These are phyloP conservation scores for Rostratula benghalensis DNA, from an alignment of 2,113 vertebrate genomes.

Conservation along the genomic window DNA sequence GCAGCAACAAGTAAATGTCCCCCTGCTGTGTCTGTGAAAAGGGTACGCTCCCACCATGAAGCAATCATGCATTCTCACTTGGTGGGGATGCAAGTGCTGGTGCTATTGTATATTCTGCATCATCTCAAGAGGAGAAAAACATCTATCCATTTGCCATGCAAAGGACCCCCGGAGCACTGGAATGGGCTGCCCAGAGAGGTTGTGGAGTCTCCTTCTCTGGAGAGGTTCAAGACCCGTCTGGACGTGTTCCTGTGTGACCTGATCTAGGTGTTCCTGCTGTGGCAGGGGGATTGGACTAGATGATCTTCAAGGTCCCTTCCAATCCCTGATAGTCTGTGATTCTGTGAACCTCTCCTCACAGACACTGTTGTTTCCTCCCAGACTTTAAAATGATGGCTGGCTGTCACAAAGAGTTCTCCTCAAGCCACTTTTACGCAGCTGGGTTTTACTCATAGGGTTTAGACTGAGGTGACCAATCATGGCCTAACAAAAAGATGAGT, in stretches of 20 bases:
- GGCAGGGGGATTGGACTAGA: too few species aligned
- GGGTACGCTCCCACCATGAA: background rate
- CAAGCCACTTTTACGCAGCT: slow-evolving; percentile 33
- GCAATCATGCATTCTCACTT: background rate
- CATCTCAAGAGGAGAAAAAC: slow-evolving; percentile 13
- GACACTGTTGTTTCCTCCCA: background rate
- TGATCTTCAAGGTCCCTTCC: too few species aligned
- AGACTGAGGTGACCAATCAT: slow-evolving; percentile 52
- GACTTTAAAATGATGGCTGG: slow-evolving; percentile 66
- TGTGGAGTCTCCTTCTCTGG: too few species aligned
- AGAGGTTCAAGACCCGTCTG: too few species aligned
- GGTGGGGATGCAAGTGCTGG: background rate
- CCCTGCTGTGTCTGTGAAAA: background rate
- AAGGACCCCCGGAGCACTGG: too few species aligned
- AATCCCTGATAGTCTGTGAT: too few species aligned
- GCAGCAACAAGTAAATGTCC: background rate
- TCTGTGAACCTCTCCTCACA: background rate
- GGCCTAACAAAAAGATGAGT: slow-evolving; percentile 72
- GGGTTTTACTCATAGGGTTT: slow-evolving; percentile 66
- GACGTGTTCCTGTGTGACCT: too few species aligned
- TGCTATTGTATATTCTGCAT: background rate
- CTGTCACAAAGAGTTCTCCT: slow-evolving; percentile 52
- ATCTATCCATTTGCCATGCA: background rate
- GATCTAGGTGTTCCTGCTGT: too few species aligned
- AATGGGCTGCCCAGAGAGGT: too few species aligned